Conservation (phyloP, 2,797 vertebrate genomes). For the Acanthurus leucopareius region DNA sequence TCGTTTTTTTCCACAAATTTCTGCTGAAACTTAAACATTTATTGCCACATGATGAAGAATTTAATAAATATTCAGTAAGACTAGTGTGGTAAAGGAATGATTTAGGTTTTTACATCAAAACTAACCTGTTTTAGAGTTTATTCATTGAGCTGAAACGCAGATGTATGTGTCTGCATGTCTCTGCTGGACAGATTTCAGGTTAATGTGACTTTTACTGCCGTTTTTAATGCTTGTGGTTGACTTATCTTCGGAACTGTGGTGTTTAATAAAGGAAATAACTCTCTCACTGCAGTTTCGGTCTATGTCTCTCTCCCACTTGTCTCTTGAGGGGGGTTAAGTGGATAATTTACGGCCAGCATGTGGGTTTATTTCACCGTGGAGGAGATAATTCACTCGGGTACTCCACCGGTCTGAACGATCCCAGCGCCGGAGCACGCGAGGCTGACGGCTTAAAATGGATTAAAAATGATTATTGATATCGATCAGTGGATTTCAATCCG, state of each 20-base stretch:
- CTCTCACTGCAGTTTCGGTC: background rate
- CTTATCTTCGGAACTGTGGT: background rate
- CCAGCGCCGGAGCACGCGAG: slow-evolving; percentile 25
- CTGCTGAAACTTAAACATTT: too few species aligned
- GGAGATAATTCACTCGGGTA: slow-evolving; percentile 45
- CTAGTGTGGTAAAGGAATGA: too few species aligned
- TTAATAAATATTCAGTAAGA: too few species aligned
- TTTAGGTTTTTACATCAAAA: background rate
- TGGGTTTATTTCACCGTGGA: slow-evolving; percentile 59
- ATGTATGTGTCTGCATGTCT: too few species aligned
- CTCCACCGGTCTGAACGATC: slow-evolving; percentile 37
- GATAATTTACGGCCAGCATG: slow-evolving; percentile 59
- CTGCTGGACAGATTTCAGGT: too few species aligned
- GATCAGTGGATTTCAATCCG: background rate
- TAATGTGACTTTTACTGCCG: too few species aligned
- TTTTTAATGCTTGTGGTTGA: too few species aligned
- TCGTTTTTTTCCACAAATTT: too few species aligned
- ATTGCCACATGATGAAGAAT: too few species aligned
- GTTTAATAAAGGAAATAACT: slow-evolving; percentile 18
- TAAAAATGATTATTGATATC: slow-evolving; percentile 25
- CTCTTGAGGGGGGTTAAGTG: slow-evolving; percentile 58
- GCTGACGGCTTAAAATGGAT: slow-evolving; percentile 53
- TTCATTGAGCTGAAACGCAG: too few species aligned
- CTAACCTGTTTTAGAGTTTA: background rate
- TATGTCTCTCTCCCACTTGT: slow-evolving; percentile 14